Evolutionary conservation across 1,140 invertebrate genomes (phyloP).

Genomic region (Eumaeus atala): DNA sequence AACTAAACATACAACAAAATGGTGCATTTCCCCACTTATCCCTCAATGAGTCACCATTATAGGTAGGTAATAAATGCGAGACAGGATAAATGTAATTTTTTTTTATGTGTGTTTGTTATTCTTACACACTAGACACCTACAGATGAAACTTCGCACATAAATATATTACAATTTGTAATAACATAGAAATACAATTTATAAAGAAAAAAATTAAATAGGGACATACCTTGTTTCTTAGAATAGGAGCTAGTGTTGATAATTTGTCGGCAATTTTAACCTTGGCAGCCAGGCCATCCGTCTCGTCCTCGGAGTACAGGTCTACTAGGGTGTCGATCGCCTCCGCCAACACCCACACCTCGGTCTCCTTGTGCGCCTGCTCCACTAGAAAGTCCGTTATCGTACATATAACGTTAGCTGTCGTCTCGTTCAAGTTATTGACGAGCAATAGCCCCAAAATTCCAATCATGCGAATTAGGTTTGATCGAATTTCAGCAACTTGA

Average conservation of each 20-base stretch:
- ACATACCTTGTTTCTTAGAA: constrained; percentile 80
- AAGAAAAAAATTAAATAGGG: constrained; percentile 17
- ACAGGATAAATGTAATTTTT: no score
- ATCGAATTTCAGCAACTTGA: constrained; percentile 75
- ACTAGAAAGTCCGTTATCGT: constrained; percentile 73
- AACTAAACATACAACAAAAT: no score
- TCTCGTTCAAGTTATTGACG: constrained; percentile 48
- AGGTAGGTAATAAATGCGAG: no score
- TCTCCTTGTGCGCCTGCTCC: constrained; percentile 70
- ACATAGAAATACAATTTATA: no score
- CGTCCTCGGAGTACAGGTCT: constrained; percentile 86
- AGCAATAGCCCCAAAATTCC: constrained; percentile 75
- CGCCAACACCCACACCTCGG: constrained; percentile 80
- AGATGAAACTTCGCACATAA: background rate
- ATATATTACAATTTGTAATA: no score
- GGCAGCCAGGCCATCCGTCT: constrained; percentile 78
- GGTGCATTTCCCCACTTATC: no score
- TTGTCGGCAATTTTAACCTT: constrained; percentile 78
- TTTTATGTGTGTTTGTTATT: no score
- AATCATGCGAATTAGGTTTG: constrained; percentile 81
- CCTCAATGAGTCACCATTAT: no score
- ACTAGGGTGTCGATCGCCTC: constrained; percentile 84
- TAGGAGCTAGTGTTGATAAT: constrained; percentile 74
- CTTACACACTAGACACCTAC: no score
- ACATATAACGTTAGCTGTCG: constrained; percentile 45